These are phyloP conservation scores for Acrocephalus scirpaceus DNA, from an alignment of 2,797 vertebrate genomes.

Conservation along the genomic window DNA sequence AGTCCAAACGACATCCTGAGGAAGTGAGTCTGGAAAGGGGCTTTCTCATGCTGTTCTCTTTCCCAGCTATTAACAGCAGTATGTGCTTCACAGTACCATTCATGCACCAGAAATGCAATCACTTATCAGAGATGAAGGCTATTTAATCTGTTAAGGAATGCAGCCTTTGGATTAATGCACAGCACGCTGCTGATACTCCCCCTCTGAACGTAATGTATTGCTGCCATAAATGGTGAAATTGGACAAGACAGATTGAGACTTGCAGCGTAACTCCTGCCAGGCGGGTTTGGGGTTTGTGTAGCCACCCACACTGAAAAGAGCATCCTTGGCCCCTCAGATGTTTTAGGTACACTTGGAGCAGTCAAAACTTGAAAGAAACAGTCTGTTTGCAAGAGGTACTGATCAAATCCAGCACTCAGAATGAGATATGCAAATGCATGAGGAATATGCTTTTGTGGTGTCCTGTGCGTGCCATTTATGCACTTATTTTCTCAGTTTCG, in stretches of 20 bases:
- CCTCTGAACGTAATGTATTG: background rate
- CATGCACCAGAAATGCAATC: conserved; percentile 9
- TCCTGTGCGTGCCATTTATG: fast-evolving
- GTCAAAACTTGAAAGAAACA: background rate
- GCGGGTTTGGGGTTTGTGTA: background rate
- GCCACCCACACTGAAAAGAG: conserved; percentile 16
- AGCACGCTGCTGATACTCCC: conserved; percentile 23
- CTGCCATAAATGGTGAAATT: conserved; percentile 47
- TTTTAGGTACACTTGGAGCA: background rate
- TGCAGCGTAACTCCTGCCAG: background rate
- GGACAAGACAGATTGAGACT: background rate
- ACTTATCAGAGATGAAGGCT: conserved; percentile 22
- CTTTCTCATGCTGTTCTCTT: conserved; percentile 49
- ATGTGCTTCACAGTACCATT: background rate
- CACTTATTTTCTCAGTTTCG: background rate
- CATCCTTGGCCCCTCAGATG: background rate
- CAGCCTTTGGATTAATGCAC: background rate
- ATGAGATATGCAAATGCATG: background rate
- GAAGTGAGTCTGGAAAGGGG: conserved; percentile 53
- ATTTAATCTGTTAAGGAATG: conserved; percentile 24
- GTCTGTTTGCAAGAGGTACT: background rate
- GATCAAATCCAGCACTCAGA: background rate
- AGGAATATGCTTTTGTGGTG: background rate
- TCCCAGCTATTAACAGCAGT: conserved; percentile 4
- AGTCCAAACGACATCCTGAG: conserved; percentile 57